Base-by-base conservation (phyloP, 2,113 vertebrate genomes). In the Xerus inauris region DNA sequence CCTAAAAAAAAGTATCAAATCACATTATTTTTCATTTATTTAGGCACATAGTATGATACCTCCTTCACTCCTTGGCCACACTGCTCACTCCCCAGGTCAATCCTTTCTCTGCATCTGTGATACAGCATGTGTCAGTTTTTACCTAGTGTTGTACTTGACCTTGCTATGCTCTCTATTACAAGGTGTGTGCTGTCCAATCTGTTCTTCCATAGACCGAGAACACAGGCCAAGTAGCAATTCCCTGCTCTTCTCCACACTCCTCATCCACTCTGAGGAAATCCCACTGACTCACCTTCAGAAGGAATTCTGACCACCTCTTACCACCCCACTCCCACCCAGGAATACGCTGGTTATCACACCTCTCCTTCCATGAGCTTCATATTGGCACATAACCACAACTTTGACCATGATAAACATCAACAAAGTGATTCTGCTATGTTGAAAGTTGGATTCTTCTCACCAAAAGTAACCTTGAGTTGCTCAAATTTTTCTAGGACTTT, bases 141-240 rank as follows among this genome's bases (percentile, higher is more conserved):
- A 57, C n/a, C 59, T 57, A 26, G 8, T 45, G 12, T 10, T 57
- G 26, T 17, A 28, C 24, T 35, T 49, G 26, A 73, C 12, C 32
- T 84, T 64, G 22, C 20, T 28, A 19, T 8, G 8, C 67, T 71
- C 20, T 14, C 2, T 51, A 17, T 71, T 35, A 19, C 8, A 69
- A 59, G 8, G 35, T 5, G 6, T 13, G 3, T 0, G 10, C 19
- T 38, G 11, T 5, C 38, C 69, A 45, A 6, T 9, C 26, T 2
- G 0, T 10, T 38, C 38, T 51, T 76, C 45, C 6, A 3, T 38
- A 64, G 16, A 2, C 0, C 0, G 6, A 42, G 28, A 28, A 32
- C 73, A 45, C 17, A 3, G 40, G 16, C 49, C 17, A 54, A 9
- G 11, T 12, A 10, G 0, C 38, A 14, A 45, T 26, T 67, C 42